These are phyloP conservation scores for Euura lappo DNA, from an alignment of 1,140 invertebrate genomes.

Conservation along the genomic window DNA sequence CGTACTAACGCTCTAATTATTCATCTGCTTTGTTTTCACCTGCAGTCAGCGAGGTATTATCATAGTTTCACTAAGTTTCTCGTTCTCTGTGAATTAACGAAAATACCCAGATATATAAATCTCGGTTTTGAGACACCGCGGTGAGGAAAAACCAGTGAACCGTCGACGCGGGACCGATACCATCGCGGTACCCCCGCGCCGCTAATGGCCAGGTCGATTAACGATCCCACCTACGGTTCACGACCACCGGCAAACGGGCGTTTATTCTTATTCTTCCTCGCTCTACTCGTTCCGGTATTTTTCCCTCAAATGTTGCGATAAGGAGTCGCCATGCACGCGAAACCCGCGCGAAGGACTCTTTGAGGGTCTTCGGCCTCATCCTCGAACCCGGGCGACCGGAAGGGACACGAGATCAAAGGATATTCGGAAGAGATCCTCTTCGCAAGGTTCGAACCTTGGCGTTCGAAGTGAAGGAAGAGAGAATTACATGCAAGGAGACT, in stretches of 20 bases:
- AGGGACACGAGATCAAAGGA: too few species aligned
- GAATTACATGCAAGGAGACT: too few species aligned
- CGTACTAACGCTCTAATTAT: too few species aligned
- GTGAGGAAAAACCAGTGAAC: neutral
- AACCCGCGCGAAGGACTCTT: too few species aligned
- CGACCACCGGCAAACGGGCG: neutral
- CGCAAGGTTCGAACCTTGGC: too few species aligned
- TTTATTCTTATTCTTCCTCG: neutral
- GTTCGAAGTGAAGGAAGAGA: too few species aligned
- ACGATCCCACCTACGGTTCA: neutral
- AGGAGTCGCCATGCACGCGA: too few species aligned
- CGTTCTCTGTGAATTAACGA: neutral
- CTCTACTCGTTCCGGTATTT: neutral
- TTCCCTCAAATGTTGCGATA: too few species aligned
- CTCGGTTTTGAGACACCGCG: neutral
- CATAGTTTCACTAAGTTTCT: too few species aligned
- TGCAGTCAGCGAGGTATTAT: neutral
- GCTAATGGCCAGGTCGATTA: slow-evolving; percentile 1
- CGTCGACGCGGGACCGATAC: neutral
- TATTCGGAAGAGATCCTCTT: too few species aligned
- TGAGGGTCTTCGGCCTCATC: too few species aligned
- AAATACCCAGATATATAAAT: neutral
- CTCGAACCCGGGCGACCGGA: too few species aligned
- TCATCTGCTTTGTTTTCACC: neutral
- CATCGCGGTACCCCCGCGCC: neutral